Percentiles rank a stretch among this genome's conserved stretches.
Evolutionary conservation across 2,888 invertebrate genomes (phyloP).

Genomic region (Leucania comma): DNA sequence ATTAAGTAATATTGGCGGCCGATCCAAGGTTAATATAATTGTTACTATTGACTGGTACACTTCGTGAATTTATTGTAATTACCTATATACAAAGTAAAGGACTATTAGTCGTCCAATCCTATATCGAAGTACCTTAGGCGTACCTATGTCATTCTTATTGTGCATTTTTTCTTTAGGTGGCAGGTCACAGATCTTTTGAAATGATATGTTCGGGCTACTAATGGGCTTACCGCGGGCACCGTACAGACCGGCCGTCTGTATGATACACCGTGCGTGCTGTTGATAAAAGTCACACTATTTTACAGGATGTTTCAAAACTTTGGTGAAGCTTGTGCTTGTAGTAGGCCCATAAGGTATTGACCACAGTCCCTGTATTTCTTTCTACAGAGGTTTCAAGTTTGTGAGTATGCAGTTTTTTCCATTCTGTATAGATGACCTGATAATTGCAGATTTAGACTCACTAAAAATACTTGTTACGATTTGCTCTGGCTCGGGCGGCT

Average conservation of each 20-base stretch:
- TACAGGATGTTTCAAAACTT: too few species aligned
- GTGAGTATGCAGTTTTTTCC: too few species aligned
- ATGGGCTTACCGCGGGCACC: too few species aligned
- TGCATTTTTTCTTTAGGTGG: slow-evolving; percentile 33
- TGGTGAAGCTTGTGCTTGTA: too few species aligned
- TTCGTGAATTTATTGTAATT: slow-evolving; percentile 29
- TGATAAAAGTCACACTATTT: too few species aligned
- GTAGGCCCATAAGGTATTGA: too few species aligned
- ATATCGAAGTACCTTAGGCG: slow-evolving; percentile 28
- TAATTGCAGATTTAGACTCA: not conserved
- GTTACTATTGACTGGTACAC: slow-evolving; percentile 11
- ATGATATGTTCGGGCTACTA: not conserved
- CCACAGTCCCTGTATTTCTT: too few species aligned
- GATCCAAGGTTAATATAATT: slow-evolving; percentile 20
- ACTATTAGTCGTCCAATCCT: slow-evolving; percentile 42
- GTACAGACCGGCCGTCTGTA: too few species aligned
- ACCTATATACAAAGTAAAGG: not conserved
- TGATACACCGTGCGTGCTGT: too few species aligned
- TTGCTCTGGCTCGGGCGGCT: not conserved
- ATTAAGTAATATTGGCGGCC: slow-evolving; percentile 18
- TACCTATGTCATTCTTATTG: slow-evolving; percentile 21
- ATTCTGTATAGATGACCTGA: too few species aligned
- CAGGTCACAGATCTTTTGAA: slow-evolving; percentile 15
- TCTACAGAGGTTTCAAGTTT: too few species aligned
- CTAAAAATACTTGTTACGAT: not conserved